Conservation (phyloP, 2,797 vertebrate genomes). For the Perodicticus potto region DNA sequence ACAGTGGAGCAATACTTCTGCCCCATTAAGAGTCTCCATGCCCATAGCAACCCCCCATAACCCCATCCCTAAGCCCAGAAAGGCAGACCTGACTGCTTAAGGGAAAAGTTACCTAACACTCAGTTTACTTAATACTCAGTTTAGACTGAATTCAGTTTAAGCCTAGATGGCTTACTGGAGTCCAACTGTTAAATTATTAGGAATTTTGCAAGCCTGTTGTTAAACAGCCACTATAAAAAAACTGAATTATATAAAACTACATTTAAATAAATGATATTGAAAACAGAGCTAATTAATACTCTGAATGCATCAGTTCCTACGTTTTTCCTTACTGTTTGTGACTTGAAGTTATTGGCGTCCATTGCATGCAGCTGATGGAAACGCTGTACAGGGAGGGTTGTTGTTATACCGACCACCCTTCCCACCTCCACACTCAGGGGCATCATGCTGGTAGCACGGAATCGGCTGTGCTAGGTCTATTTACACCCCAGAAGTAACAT, state of each 20-base stretch:
- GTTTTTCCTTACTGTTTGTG: background rate
- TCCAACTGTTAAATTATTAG: conserved; percentile 8
- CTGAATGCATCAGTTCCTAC: background rate
- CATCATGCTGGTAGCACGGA: background rate
- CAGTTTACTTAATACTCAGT: background rate
- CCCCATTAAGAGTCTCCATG: background rate
- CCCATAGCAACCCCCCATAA: accelerated
- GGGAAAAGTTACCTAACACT: background rate
- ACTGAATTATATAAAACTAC: conserved; percentile 23
- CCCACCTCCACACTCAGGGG: background rate
- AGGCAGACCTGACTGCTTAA: background rate
- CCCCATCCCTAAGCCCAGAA: background rate
- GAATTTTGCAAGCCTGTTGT: conserved; percentile 8
- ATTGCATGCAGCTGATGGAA: background rate
- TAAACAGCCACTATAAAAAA: conserved; percentile 32
- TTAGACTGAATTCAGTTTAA: conserved; percentile 11
- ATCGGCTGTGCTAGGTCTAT: background rate
- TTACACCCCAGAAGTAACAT: background rate
- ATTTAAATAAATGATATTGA: background rate
- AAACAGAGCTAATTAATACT: background rate
- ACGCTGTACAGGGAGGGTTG: background rate
- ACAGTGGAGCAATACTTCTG: background rate
- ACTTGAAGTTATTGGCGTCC: background rate
- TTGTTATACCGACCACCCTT: background rate
- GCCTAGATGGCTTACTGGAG: background rate